Conservation (phyloP, 2,113 vertebrate genomes). For the Nycticebus coucang region DNA sequence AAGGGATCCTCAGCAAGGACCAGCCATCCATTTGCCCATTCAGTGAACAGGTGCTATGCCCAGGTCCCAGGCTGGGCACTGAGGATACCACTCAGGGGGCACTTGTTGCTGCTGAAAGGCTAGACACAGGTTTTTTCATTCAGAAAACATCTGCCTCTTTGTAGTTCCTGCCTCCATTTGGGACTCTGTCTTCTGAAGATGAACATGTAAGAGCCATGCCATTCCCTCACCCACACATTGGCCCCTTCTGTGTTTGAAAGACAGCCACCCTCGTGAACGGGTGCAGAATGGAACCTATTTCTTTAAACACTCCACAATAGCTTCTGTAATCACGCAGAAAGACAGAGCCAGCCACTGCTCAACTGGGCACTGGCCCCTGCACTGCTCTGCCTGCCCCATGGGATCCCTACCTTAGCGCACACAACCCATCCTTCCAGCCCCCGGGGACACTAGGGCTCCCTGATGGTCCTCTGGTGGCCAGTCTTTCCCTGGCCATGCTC, state of each 20-base stretch:
- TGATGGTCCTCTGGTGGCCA: neutral
- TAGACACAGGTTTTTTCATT: neutral
- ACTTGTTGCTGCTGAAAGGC: neutral
- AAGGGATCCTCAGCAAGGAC: neutral
- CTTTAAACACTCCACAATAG: neutral
- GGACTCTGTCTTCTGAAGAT: neutral
- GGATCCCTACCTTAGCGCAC: neutral
- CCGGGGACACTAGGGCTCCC: no score
- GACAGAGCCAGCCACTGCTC: neutral
- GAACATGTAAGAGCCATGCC: neutral
- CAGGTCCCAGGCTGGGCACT: neutral
- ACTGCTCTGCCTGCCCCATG: neutral
- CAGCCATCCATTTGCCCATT: neutral
- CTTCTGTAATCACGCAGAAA: neutral
- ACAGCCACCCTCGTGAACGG: neutral
- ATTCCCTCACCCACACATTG: neutral
- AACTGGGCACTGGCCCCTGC: rapidly evolving
- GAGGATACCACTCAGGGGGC: neutral
- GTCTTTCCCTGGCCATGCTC: neutral
- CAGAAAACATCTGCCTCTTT: neutral
- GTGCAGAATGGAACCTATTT: neutral
- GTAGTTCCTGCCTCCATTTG: neutral
- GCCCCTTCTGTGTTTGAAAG: neutral
- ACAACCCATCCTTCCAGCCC: neutral
- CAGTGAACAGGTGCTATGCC: neutral